Evolutionary conservation across 2,888 invertebrate species (phyloP), one percentile per base, ranked within the genome.

Genomic region (Rhabditoides inermis): DNA sequence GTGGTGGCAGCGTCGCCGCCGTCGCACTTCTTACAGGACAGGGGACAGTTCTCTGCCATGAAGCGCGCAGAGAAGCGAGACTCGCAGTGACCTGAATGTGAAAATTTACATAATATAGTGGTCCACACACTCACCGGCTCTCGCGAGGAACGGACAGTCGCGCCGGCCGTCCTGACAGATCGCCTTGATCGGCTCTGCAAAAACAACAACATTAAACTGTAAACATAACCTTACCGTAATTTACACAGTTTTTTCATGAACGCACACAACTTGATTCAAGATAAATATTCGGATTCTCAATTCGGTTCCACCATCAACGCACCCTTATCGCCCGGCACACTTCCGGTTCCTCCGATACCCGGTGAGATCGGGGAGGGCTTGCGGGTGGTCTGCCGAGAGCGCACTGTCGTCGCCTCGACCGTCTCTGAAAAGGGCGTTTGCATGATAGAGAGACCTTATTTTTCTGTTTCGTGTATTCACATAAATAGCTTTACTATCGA

Each of bases 31-130:
- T 59, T 60, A 49, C 73, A 73, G 41, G 66, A 69, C 26, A 60
- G 48, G 7, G 70, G 61, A 53, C 73, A 73, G 46, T 73, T 70
- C 45, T 67, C 65, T 1, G 60, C 45, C 74, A 73, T 75, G 49
- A 73, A 73, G 15, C 62, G 51, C n/a, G 62, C 51, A 40, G 66
- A 62, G 44, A 65, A 71, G 4, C 63, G 49, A 37, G 70, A 70
- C 27, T 68, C 69, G 49, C 73, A 73, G 36, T 71, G 68, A n/a
- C 73, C 67, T n/a, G 27, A 15, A 37, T 48, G 27, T 3, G 32
- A 32, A 32, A 32, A 22, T 26, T 15, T n/a, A 39, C n/a, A 39
- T 15, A n/a, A 42, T 26, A 5, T 6, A 4, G 3, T 3, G n/a
- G 3, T 4, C 0, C 12, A 36, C 10, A 26, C 10, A 3, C 6